Base-by-base conservation (phyloP, 2,888 invertebrate genomes). In the Himalopsyche tibetana region DNA sequence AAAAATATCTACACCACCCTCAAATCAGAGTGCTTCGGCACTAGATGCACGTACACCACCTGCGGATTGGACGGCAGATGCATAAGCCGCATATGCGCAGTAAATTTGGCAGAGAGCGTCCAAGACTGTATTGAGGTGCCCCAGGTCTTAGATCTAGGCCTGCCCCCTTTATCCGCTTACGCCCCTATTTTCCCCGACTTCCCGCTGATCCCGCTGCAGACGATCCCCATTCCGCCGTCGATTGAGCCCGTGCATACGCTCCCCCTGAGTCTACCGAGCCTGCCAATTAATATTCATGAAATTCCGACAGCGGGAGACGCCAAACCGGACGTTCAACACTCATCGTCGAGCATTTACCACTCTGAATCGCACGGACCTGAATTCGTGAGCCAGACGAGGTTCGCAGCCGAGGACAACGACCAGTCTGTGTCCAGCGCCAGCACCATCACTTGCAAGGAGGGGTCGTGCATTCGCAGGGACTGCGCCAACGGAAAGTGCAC, bases 401-500 rank as follows among this genome's bases (percentile, higher is more conserved):
- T 86, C 42, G 69, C 69, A 9, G 55, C 15, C 4, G 80, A 74
- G n/a, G 86, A 80, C 38, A 84, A 84, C 56, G 82, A 11, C 38
- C 56, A 19, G n/a, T 42, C 74, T 17, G 56, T 17, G 38, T 45
- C 82, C 51, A 40, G 36, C n/a, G 19, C 82, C n/a, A 82, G 82
- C n/a, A 69, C 55, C 63, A 42, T 83, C 40, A 55, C 63, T 11
- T 89, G 89, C 55, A 80, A 85, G 11, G 79, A 82, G 28, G 85
- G 69, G 8, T 40, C 79, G 55, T 89, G 89, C 63, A 81, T 88
- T 28, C 84, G 51, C 28, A 87, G 84, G 82, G 85, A 84, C 36
- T 89, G 89, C 74, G 36, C 80, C 55, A 81, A 87, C 56, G 86
- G 87, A 45, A 63, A 85, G 81, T 88, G 88, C 82, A 82, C 69